Conservation (phyloP, 2,113 vertebrate species). For the Ancistrus triradiatus region DNA sequence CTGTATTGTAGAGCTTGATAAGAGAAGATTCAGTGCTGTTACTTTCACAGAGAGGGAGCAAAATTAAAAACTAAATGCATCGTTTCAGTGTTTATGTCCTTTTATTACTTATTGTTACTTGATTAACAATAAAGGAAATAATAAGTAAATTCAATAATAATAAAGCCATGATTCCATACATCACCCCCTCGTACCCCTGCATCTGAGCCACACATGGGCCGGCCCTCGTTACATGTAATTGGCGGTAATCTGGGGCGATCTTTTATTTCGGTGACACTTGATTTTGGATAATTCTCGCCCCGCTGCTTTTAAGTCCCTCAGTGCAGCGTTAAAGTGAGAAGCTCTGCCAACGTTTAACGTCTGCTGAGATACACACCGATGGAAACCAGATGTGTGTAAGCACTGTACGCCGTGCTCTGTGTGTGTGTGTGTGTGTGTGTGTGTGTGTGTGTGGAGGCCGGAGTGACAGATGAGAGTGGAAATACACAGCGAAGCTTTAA, state of each 20-base stretch:
- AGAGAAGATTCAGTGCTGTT: too few species aligned
- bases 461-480: slow-evolving; percentile 84
- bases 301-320: slow-evolving; percentile 82
- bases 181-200: slow-evolving; percentile 51
- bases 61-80: too few species aligned
- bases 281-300: slow-evolving; percentile 85
- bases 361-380: slow-evolving; percentile 79
- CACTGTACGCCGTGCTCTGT: slow-evolving; percentile 12
- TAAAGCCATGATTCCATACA: too few species aligned
- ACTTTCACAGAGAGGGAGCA: too few species aligned
- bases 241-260: slow-evolving; percentile 72
- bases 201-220: slow-evolving; percentile 75
- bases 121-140: too few species aligned
- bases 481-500: slow-evolving; percentile 83
- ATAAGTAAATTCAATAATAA: too few species aligned
- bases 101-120: too few species aligned
- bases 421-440: slow-evolving; percentile 2
- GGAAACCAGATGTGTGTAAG: slow-evolving; percentile 84
- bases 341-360: slow-evolving; percentile 76
- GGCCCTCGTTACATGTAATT: slow-evolving; percentile 70
- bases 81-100: too few species aligned
- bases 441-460: slow-evolving; percentile 41
- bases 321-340: slow-evolving; percentile 10
- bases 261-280: slow-evolving; percentile 83
- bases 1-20: too few species aligned